A percentile compares a stretch with the other conserved stretches of the same genome.
These are phyloP conservation scores for Brevipalpus yothersi DNA, from an alignment of 1,140 invertebrate species.

Conservation along the genomic window DNA sequence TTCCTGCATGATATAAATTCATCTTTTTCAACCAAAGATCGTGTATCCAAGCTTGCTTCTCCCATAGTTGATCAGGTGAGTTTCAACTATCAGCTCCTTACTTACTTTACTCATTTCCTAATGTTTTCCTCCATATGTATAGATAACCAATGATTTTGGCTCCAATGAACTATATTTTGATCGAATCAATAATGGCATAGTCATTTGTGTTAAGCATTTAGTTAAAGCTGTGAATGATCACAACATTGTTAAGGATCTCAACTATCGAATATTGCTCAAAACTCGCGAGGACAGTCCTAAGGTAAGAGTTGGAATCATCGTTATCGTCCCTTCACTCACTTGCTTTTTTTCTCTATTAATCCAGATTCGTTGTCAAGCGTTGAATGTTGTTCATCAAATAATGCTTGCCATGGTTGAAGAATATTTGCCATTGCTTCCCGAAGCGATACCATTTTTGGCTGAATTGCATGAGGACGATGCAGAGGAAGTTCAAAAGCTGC, in stretches of 20 bases:
- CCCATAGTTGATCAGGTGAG: slow-evolving; percentile 56
- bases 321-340: too few species aligned
- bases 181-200: slow-evolving; percentile 32
- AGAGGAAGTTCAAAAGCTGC: slow-evolving; percentile 43
- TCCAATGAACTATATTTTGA: slow-evolving; percentile 19
- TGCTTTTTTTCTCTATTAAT: slow-evolving; percentile 1
- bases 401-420: slow-evolving; percentile 21
- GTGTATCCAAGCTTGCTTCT: slow-evolving; percentile 53
- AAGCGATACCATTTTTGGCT: slow-evolving; percentile 26
- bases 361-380: slow-evolving; percentile 20
- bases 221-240: slow-evolving; percentile 31
- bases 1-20: slow-evolving; percentile 41
- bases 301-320: too few species aligned
- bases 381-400: slow-evolving; percentile 20
- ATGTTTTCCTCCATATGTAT: slow-evolving; percentile 4
- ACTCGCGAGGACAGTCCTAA: slow-evolving; percentile 40
- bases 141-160: slow-evolving; percentile 47
- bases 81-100: too few species aligned
- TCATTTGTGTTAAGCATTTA: slow-evolving; percentile 40
- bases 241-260: slow-evolving; percentile 57
- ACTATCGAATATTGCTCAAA: slow-evolving; percentile 67
- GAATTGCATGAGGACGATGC: slow-evolving; percentile 42
- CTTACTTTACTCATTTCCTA: too few species aligned
- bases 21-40: slow-evolving; percentile 54
- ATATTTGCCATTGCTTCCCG: slow-evolving; percentile 22